Percentiles rank a stretch among this genome's conserved stretches.
Evolutionary conservation across 2,113 vertebrate genomes (phyloP).

Genomic region (Platanista minor): DNA sequence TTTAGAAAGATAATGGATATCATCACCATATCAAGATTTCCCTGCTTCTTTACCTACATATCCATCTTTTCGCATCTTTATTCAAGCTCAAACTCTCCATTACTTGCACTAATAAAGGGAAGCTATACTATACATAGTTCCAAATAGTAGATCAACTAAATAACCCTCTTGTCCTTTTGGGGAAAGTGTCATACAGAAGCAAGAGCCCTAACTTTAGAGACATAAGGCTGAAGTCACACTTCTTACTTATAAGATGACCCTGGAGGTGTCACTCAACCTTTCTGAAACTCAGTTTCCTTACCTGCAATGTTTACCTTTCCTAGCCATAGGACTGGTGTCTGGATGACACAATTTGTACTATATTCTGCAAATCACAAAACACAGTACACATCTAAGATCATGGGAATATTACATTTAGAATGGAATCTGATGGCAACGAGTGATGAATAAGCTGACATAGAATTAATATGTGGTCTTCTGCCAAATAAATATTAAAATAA

Average conservation of each 20-base stretch:
- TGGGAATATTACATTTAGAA: not conserved
- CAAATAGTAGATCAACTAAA: not conserved
- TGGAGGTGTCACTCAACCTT: not conserved
- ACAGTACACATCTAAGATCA: not conserved
- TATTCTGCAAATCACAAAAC: not conserved
- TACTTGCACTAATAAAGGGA: not conserved
- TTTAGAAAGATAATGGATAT: not conserved
- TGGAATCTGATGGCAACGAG: not conserved
- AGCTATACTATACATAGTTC: not conserved
- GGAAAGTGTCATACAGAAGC: not conserved
- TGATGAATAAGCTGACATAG: not conserved
- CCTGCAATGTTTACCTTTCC: not conserved
- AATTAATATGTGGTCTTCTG: not conserved
- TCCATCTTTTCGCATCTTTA: not conserved
- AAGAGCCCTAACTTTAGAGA: not conserved
- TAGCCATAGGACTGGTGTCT: not conserved
- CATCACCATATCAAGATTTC: not conserved
- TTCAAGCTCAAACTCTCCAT: not conserved
- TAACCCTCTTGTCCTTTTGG: not conserved
- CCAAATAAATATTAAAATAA: conserved; percentile 16
- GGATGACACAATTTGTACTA: not conserved
- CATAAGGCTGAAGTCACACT: not conserved
- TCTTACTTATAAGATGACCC: not conserved
- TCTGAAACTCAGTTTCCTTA: not conserved
- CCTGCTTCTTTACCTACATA: not conserved